Evolutionary conservation across 1,140 invertebrate species (phyloP), one percentile per base, ranked within the genome.

Genomic region (Scaptomyza graminum): DNA sequence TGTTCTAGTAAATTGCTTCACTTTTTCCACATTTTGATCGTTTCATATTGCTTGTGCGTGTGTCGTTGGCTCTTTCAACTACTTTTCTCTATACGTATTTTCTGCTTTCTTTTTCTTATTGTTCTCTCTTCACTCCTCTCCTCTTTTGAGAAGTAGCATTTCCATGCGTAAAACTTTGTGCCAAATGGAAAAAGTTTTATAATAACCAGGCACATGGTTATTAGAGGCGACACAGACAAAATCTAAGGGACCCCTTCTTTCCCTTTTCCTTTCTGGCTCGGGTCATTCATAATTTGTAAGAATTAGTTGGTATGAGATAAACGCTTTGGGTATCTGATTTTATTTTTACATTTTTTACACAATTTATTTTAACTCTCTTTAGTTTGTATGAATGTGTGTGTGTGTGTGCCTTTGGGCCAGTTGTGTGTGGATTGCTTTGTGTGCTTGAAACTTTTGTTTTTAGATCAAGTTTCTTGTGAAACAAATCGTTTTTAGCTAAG

Each of bases 131-230:
- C 8, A 9, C 1, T 34, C 31, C 31, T 63, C 15, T 11, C 9
- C 9, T 25, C 41, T 11, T 54, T 5, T n/a, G 9, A 12, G 12
- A 55, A 3, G 13, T 49, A 28, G 28, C 54, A 75, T 78, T 73
- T 79, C 56, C 50, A 61, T 76, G 43, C 59, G 18, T 9, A 72
- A 61, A 78, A 79, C 39, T 76, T 79, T 69, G 31, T 51, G 8
- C 43, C 47, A 77, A 79, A 79, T 79, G 70, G 70, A 74, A 79
- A 79, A 79, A 79, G 31, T 79, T 79, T 74, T 59, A 74, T 79
- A 77, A 79, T 79, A 79, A 77, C 70, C 64, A 51, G 37, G 64
- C 68, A 73, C 76, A 64, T 73, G 68, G 74, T 79, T 79, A 76
- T 79, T 69, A 79, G 70, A 62, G 49, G 51, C 64, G 49, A 44